Base-by-base conservation (phyloP, 30 jellyfish, hydroid and myxozoan genomes). In the Catostylus mosaicus region DNA sequence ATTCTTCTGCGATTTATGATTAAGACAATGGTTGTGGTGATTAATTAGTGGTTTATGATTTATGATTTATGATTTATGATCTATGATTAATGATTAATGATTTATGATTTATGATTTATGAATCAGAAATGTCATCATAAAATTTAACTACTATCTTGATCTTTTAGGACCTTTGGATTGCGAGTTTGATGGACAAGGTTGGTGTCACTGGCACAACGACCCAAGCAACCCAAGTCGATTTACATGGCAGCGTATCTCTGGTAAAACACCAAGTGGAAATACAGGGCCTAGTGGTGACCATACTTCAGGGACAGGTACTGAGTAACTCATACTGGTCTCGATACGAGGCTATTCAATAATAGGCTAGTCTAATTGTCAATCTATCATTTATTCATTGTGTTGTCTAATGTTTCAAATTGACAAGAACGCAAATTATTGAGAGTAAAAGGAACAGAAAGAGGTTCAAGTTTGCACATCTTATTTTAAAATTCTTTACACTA, bases 241-340 rank as follows among this genome's bases (percentile, higher is more conserved):
- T 79, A 30, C 48, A 7, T 90, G 97, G 97, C 12, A 35, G 19
- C 78, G 92, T 20, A 67, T 6, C 12, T 56, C 63, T 1, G 97
- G 97, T 14, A 32, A 51, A 18, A 90, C 97, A 0, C 96, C 96
- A 2, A 90, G 89, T 73, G 65, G 57, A 10, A 69, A 29, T 11
- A 83, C 97, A 4, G 97, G 97, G 29, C 97, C 97, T 0, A 45
- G 24, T 32, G 84, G 80, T 7, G 97, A 90, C 37, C 97, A 90
- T 64, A 71, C 97, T 18, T 29, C 95, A 5, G 97, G 96, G 32
- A 27, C 77, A 74, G 92, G 92, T 82, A n/a, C 0, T 52, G 40
- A 10, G 20, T 40, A 40, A 7, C 54, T 40, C 54, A 40, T 40
- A 40, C 31, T 57, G 14, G 54, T 40, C 14, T 40, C 14, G 54